phyloP scores from a whole-genome alignment of 2,888 invertebrate genomes.

The Amblyjoppa fuscipennis region DNA sequence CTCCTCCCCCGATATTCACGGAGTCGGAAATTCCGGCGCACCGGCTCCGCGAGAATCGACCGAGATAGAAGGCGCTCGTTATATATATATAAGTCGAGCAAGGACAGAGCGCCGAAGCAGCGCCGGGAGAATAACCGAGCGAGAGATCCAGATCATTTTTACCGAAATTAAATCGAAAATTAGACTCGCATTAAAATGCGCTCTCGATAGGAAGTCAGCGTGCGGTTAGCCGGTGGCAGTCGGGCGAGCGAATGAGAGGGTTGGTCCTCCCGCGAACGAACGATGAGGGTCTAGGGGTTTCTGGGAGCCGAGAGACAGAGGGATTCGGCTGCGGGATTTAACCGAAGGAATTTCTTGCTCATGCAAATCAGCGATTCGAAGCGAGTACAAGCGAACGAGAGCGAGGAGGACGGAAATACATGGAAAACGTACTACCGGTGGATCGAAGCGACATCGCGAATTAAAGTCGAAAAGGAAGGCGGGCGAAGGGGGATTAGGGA shows the following conservation, averaged over 20 bases:
- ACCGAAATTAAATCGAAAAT: constrained; percentile 85
- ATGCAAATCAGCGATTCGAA: constrained; percentile 81
- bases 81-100: constrained; percentile 41
- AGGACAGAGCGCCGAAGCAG: constrained; percentile 24
- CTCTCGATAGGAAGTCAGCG: constrained; percentile 76
- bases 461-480: constrained; percentile 27
- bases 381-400: constrained; percentile 57
- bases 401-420: constrained; percentile 29
- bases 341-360: constrained; percentile 81
- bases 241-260: constrained; percentile 59
- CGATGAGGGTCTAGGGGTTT: constrained; percentile 68
- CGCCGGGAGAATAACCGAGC: constrained; percentile 69
- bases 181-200: constrained; percentile 83
- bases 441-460: constrained; percentile 46
- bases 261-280: constrained; percentile 59
- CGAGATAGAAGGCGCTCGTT: constrained; percentile 63
- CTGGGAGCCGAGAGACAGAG: constrained; percentile 46
- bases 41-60: constrained; percentile 63
- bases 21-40: constrained; percentile 68
- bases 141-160: constrained; percentile 81
- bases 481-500: constrained; percentile 32
- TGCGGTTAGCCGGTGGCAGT: constrained; percentile 75
- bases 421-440: constrained; percentile 33
- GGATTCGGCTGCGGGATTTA: constrained; percentile 75
- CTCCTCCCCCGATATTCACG: constrained; percentile 69